phyloP scores from a whole-genome alignment of 1,140 invertebrate species.

The Drosophila burlai region DNA sequence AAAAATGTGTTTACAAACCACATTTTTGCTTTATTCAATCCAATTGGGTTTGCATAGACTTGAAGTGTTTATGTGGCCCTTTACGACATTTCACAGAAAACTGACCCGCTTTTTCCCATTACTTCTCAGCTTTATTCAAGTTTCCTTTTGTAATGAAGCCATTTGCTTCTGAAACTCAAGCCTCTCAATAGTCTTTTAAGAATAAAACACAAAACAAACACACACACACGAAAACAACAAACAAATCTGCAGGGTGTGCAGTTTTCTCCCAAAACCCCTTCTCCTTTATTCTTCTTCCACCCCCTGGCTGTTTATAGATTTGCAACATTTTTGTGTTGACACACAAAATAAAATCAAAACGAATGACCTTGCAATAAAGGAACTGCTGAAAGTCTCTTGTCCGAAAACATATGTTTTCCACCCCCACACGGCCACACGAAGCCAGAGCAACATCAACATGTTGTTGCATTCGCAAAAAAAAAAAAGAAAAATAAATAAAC shows the following conservation, averaged over 20 bases:
- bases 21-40: too few relatives aligned
- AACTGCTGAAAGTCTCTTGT: slow-evolving; percentile 50
- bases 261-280: background rate
- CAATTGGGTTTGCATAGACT: too few relatives aligned
- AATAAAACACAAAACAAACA: background rate
- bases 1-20: too few relatives aligned
- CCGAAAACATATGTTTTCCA: slow-evolving; percentile 67
- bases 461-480: slow-evolving; percentile 48
- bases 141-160: background rate
- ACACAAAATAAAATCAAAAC: slow-evolving; percentile 81
- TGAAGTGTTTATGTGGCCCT: background rate
- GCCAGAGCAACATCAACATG: slow-evolving; percentile 58
- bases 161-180: too few relatives aligned
- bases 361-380: slow-evolving; percentile 75
- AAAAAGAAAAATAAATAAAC: background rate
- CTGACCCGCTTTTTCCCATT: background rate
- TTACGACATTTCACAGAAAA: background rate
- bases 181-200: background rate
- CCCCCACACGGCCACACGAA: background rate
- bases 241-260: background rate
- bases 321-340: slow-evolving; percentile 58
- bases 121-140: too few relatives aligned
- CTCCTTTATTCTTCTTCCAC: too few relatives aligned
- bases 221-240: background rate
- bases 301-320: background rate